These are phyloP conservation scores for Cacatua alba DNA, from an alignment of 2,113 vertebrate genomes.

Conservation along the genomic window DNA sequence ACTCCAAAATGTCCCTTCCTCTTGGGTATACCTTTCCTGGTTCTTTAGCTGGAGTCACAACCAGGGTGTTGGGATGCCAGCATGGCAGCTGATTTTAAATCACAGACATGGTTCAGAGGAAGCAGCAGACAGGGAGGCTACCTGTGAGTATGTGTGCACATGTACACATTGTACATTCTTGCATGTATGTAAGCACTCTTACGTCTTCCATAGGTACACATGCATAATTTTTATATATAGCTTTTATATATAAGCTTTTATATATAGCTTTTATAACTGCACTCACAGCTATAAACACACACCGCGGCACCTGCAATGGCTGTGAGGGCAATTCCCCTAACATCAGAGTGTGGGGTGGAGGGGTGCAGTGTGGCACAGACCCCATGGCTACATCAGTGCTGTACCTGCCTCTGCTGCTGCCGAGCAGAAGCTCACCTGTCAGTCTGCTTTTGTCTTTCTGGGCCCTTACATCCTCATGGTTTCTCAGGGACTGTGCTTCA, in stretches of 20 bases:
- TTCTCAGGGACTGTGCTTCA: background rate
- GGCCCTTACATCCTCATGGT: background rate
- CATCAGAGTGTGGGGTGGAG: no score
- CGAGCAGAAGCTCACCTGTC: no score
- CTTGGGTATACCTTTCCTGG: background rate
- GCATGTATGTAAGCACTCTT: background rate
- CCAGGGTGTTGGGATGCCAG: accelerated
- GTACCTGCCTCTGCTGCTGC: background rate
- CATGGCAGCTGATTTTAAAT: background rate
- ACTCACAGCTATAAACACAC: background rate
- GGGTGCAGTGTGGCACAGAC: background rate
- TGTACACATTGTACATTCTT: accelerated
- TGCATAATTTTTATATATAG: background rate
- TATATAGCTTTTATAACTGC: background rate
- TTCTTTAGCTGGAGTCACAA: background rate
- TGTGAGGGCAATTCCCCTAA: accelerated
- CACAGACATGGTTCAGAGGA: background rate
- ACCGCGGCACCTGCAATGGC: background rate
- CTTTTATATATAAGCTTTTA: no score
- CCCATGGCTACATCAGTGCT: background rate
- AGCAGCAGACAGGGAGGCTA: background rate
- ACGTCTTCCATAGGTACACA: background rate
- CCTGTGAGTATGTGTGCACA: background rate
- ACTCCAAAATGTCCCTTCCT: background rate
- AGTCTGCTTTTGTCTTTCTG: background rate